These are phyloP conservation scores for Campaea margaritaria DNA, from an alignment of 2,888 invertebrate genomes.

Conservation along the genomic window DNA sequence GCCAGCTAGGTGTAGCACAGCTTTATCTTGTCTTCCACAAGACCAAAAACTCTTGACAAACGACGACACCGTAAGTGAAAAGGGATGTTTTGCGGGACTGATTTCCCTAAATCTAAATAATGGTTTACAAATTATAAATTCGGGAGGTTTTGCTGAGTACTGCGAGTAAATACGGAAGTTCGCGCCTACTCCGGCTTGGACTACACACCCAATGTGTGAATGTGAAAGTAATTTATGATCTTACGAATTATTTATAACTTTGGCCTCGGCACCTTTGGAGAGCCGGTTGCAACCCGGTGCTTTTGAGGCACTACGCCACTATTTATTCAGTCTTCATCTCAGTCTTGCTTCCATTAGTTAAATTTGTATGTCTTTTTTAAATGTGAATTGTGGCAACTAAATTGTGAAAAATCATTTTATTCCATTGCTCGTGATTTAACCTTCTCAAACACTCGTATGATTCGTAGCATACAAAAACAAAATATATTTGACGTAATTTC, in stretches of 20 bases:
- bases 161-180: neutral
- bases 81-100: constrained; percentile 75
- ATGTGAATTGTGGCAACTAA: no score
- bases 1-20: constrained; percentile 1
- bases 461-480: no score
- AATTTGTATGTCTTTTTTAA: no score
- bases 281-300: neutral
- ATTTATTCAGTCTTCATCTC: no score
- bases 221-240: neutral
- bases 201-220: neutral
- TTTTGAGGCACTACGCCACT: no score
- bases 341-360: no score
- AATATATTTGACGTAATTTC: no score
- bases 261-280: no score
- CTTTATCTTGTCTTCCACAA: constrained; percentile 41
- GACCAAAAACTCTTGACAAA: constrained; percentile 76
- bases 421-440: no score
- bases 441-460: no score
- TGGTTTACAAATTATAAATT: constrained; percentile 76
- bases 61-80: constrained; percentile 77
- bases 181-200: neutral
- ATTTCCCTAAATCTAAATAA: constrained; percentile 84
- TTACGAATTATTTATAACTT: no score
- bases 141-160: constrained; percentile 64
- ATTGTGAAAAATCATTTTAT: no score